phyloP scores from a whole-genome alignment of 2,113 vertebrate species.

The Labeo catla region DNA sequence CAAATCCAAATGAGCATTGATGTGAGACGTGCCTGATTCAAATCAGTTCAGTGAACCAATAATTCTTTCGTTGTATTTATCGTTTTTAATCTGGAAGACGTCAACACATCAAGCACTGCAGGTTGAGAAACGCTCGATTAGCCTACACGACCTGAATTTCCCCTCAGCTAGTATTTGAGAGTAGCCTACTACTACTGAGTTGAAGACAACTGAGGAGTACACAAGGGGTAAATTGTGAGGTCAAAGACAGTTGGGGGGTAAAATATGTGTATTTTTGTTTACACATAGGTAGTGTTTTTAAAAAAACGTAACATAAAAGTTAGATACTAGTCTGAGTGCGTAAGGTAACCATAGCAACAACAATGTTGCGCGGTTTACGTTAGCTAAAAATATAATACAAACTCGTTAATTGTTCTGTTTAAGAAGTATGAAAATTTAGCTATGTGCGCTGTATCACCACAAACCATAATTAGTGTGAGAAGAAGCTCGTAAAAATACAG shows the following conservation, averaged over 20 bases:
- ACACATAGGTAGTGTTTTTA: neutral
- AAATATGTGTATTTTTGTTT: neutral
- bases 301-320: too few relatives aligned
- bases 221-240: neutral
- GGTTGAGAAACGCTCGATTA: neutral
- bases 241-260: neutral
- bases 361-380: too few relatives aligned
- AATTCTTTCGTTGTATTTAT: neutral
- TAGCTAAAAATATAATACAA: neutral
- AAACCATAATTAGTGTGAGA: neutral
- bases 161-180: neutral
- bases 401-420: neutral
- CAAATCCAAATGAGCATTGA: conserved; percentile 26
- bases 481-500: neutral
- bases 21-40: conserved; percentile 18
- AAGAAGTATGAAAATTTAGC: neutral
- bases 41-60: neutral
- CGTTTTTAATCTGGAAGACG: neutral
- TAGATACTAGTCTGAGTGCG: too few relatives aligned
- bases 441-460: neutral
- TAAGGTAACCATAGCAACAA: too few relatives aligned
- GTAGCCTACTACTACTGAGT: neutral
- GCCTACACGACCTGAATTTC: neutral
- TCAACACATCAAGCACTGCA: neutral
- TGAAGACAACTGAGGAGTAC: neutral